These are phyloP conservation scores for Ornithorhynchus anatinus DNA, from an alignment of 2,113 vertebrate species.

Conservation along the genomic window DNA sequence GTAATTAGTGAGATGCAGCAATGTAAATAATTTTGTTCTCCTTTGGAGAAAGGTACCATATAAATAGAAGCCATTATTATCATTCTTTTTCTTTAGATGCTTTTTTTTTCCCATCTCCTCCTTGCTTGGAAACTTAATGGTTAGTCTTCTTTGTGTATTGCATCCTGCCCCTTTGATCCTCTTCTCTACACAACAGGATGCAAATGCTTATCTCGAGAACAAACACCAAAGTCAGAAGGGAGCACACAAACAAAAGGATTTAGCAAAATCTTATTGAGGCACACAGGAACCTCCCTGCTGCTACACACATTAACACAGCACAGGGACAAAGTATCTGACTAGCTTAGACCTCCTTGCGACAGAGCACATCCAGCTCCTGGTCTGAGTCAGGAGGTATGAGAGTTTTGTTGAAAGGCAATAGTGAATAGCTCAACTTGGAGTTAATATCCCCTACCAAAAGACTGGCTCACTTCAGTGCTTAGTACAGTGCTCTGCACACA, in stretches of 20 bases:
- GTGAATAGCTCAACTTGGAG: not conserved
- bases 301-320: too few species aligned
- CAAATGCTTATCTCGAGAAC: not conserved
- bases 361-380: too few species aligned
- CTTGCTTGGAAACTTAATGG: conserved; percentile 1
- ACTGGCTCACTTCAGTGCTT: too few species aligned
- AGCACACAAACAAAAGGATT: too few species aligned
- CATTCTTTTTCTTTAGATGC: conserved; percentile 26
- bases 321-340: too few species aligned
- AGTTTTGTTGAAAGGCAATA: not conserved
- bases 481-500: too few species aligned
- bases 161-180: not conserved
- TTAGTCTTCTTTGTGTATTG: not conserved
- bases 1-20: not conserved
- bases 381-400: too few species aligned
- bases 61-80: not conserved
- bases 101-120: not conserved
- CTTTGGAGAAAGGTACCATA: conserved; percentile 9
- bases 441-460: not conserved
- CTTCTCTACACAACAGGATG: not conserved
- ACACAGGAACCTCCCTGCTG: not conserved
- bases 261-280: not conserved
- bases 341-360: too few species aligned
- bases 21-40: not conserved
- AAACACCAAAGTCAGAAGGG: not conserved